Conservation (phyloP, 2,888 invertebrate genomes). For the Sceliomorpha sp. region DNA sequence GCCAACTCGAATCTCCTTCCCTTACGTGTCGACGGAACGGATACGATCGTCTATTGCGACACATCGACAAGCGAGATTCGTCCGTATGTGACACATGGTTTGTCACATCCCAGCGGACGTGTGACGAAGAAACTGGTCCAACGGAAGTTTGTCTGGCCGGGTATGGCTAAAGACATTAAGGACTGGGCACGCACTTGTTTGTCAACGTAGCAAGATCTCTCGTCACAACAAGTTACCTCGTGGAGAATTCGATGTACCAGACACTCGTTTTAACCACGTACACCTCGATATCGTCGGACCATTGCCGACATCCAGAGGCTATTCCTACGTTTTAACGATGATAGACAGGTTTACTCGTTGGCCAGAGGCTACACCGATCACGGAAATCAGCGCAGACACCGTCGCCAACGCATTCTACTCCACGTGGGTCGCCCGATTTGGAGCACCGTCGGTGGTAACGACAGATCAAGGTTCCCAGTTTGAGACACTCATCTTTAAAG, state of each 20-base stretch:
- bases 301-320: slow-evolving; percentile 61
- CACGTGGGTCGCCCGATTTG: slow-evolving; percentile 29
- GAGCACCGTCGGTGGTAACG: slow-evolving; percentile 7
- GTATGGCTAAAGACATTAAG: slow-evolving; percentile 14
- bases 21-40: slow-evolving; percentile 9
- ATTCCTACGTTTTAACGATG: slow-evolving; percentile 70
- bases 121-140: slow-evolving; percentile 12
- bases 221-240: slow-evolving; percentile 14
- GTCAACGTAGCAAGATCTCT: slow-evolving; percentile 14
- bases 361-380: slow-evolving; percentile 35
- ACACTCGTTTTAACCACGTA: slow-evolving; percentile 21
- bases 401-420: slow-evolving; percentile 19
- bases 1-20: background rate
- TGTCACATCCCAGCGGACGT: slow-evolving; percentile 25
- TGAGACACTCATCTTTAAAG: slow-evolving; percentile 54
- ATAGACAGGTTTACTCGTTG: slow-evolving; percentile 62
- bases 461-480: slow-evolving; percentile 46
- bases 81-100: slow-evolving; percentile 9
- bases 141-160: slow-evolving; percentile 26
- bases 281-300: slow-evolving; percentile 67
- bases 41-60: slow-evolving; percentile 25
- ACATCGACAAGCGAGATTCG: slow-evolving; percentile 14
- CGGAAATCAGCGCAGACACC: slow-evolving; percentile 11
- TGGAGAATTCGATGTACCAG: slow-evolving; percentile 9
- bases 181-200: slow-evolving; percentile 19